Conservation (phyloP, 1,140 invertebrate genomes). For the Lamellibrachia luymesi region DNA sequence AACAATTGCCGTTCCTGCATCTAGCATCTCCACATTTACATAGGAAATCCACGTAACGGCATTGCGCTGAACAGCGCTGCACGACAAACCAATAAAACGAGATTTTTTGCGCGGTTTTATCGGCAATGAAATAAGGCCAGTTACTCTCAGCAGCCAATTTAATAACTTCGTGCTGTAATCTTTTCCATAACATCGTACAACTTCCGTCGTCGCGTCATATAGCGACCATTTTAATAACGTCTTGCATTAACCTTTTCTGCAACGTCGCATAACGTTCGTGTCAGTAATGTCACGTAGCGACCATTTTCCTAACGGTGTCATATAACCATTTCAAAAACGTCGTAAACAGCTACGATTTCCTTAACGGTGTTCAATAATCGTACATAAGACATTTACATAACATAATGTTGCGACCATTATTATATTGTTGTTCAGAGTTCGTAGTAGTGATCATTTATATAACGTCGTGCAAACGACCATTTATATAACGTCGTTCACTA, state of each 20-base stretch:
- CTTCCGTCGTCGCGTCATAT: too few relatives aligned
- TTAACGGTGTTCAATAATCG: too few relatives aligned
- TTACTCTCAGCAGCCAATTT: not conserved
- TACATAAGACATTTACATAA: not conserved
- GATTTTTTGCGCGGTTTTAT: not conserved
- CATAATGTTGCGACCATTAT: not conserved
- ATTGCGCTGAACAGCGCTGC: not conserved
- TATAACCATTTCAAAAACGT: not conserved
- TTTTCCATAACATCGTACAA: not conserved
- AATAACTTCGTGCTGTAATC: not conserved
- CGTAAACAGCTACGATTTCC: too few relatives aligned
- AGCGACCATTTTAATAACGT: not conserved
- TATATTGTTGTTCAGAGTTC: not conserved
- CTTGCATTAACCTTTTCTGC: not conserved
- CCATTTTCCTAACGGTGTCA: not conserved
- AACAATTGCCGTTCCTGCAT: too few relatives aligned
- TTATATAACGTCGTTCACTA: not conserved
- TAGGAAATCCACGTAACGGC: not conserved
- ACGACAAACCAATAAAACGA: not conserved
- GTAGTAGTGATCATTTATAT: not conserved
- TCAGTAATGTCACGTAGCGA: not conserved
- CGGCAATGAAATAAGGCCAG: not conserved
- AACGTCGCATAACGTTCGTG: not conserved
- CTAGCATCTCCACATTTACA: too few relatives aligned
- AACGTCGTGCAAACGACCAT: not conserved